These are phyloP conservation scores for Rhabdornis inornatus DNA, from an alignment of 2,113 vertebrate genomes.

Conservation along the genomic window DNA sequence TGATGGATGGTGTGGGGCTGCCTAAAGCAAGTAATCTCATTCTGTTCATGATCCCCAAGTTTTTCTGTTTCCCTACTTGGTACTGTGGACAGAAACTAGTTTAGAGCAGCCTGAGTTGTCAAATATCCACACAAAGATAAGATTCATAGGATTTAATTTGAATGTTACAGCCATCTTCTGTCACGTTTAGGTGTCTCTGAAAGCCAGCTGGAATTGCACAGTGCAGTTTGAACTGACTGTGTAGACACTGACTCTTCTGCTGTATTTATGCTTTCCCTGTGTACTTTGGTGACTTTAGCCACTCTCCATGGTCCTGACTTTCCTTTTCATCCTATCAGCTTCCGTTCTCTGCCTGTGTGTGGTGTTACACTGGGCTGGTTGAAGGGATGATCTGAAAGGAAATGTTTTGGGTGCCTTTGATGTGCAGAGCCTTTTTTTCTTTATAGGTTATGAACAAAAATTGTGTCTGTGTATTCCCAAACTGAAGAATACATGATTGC, in stretches of 20 bases:
- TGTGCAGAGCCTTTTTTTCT: background rate
- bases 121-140: background rate
- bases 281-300: background rate
- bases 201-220: background rate
- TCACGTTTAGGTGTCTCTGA: background rate
- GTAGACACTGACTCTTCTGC: background rate
- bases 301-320: background rate
- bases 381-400: background rate
- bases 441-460: background rate
- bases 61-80: background rate
- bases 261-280: background rate
- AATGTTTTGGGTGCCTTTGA: background rate
- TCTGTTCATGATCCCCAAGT: background rate
- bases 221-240: background rate
- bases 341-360: background rate
- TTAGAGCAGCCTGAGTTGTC: background rate
- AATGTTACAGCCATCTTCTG: background rate
- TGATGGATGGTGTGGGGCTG: background rate
- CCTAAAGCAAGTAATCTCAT: background rate
- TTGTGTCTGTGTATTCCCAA: conserved; percentile 40
- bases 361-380: background rate
- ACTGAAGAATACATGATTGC: background rate
- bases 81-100: background rate
- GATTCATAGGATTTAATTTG: background rate
- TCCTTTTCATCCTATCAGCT: background rate